A percentile compares a stretch with the other conserved stretches of the same genome.
Conservation (phyloP, 2,888 invertebrate species). For the Dorcus hopei region DNA sequence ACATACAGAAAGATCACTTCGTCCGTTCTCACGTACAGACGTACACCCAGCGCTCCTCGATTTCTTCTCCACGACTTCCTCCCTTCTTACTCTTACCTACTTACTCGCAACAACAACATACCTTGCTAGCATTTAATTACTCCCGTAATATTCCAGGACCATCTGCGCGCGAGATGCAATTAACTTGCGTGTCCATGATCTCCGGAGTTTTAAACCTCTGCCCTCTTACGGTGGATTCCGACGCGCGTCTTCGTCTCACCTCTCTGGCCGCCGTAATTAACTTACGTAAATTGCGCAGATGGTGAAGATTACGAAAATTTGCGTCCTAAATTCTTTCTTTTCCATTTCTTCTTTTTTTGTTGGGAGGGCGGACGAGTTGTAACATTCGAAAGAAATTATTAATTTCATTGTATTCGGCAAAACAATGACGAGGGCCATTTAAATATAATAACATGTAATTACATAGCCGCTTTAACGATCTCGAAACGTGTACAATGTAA, state of each 20-base stretch:
- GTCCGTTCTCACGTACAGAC: background rate
- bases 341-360: too few species aligned
- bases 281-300: constrained; percentile 4
- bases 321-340: background rate
- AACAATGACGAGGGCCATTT: too few species aligned
- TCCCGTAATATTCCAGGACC: constrained; percentile 21
- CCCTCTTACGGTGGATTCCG: constrained; percentile 14
- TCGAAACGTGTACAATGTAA: too few species aligned
- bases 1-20: too few species aligned
- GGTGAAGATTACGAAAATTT: constrained; percentile 6
- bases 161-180: constrained; percentile 22
- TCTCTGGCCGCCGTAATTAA: constrained; percentile 11
- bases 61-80: background rate
- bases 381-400: too few species aligned
- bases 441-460: too few species aligned
- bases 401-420: too few species aligned
- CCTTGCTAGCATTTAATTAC: constrained; percentile 21
- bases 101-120: constrained; percentile 3
- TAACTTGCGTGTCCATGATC: constrained; percentile 23
- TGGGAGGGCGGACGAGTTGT: too few species aligned
- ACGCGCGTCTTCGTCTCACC: constrained; percentile 8
- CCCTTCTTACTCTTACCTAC: constrained; percentile 11
- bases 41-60: constrained; percentile 10
- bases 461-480: too few species aligned
- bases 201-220: constrained; percentile 23